Base-by-base conservation (phyloP, 2,797 vertebrate genomes). In the Coendou prehensilis region DNA sequence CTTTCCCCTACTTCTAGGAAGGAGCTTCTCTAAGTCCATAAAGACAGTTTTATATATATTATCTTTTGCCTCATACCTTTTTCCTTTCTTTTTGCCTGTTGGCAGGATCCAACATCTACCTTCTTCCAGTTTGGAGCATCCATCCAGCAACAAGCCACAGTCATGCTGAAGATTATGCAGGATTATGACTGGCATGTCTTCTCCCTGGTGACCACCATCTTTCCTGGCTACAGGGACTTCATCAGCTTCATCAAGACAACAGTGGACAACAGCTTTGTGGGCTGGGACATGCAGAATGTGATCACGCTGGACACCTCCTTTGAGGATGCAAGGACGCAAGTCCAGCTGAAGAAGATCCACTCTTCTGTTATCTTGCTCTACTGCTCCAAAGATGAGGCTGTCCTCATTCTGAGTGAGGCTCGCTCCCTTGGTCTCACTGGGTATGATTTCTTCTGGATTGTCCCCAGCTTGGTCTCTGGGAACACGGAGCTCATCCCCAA, bases 131-230 rank as follows among this genome's bases (percentile, higher is more conserved):
- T 99, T 54, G 99, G 99, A 15, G 99, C 99, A 11, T 99, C 99
- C 91, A 99, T 99, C 98, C 99, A 99, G 97, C 99, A 99, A 98
- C 99, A 99, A 98, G 99, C 99, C 69, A 99, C 99, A 0, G 98
- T 99, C 97, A 99, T 99, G 99, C 97, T 99, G 90, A 99, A 99
- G 98, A 99, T 99, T 98, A 99, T 99, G 99, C 99, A 99, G 98
- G 99, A 99, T 98, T 99, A 99, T 0, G 99, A 99, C 98, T 99
- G 99, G 99, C 99, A 99, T 0, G 98, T 99, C 97, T 99, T 99
- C 98, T 99, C 99, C 90, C 98, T 99, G 52, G 99, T 99, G 96
- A 99, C 99, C 67, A 99, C 99, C 90, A 99, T 99, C 97, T 99
- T 99, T 97, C 99, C 99, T 0, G 99, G 99, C 57, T 99, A 99